Evolutionary conservation across 2,113 vertebrate species (phyloP).

Genomic region (Tupaia chinensis): DNA sequence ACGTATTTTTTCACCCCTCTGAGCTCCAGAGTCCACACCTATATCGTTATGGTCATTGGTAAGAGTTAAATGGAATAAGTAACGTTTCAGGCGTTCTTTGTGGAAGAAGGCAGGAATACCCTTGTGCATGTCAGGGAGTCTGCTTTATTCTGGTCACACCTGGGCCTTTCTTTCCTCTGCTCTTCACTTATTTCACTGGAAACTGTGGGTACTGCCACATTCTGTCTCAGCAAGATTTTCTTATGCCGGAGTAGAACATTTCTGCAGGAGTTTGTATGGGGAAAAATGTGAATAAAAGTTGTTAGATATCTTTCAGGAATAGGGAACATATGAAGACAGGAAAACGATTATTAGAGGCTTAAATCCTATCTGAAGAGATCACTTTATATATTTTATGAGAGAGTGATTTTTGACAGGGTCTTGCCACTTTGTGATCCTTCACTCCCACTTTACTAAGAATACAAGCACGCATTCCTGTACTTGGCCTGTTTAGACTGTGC

Average conservation of each 20-base stretch:
- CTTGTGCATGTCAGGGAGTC: background rate
- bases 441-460: too few species aligned
- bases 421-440: too few species aligned
- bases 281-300: background rate
- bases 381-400: too few species aligned
- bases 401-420: too few species aligned
- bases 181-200: background rate
- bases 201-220: background rate
- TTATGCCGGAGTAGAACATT: background rate
- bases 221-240: background rate
- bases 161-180: background rate
- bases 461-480: too few species aligned
- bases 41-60: background rate
- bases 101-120: background rate
- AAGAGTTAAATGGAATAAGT: background rate
- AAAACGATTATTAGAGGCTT: background rate
- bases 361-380: too few species aligned
- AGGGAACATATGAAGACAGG: background rate
- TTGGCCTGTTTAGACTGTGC: too few species aligned
- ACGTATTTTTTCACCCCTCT: background rate
- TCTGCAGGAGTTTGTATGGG: constrained; percentile 44
- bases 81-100: background rate
- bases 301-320: constrained; percentile 6
- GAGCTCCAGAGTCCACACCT: background rate
- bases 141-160: constrained; percentile 1